Conservation (phyloP, 2,888 invertebrate genomes). For the Drosophila imparisetae region DNA sequence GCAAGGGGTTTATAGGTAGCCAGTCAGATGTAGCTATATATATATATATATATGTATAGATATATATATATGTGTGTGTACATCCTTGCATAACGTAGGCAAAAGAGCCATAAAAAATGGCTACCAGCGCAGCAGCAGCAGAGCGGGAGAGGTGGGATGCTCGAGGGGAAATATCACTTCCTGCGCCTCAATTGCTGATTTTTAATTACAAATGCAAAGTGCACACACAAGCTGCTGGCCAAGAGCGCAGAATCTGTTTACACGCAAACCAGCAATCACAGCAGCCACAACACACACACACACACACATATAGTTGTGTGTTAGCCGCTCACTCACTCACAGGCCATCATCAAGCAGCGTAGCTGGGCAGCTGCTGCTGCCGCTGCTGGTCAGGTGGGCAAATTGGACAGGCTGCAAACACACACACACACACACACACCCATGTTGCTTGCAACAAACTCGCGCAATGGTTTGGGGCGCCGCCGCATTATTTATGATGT, state of each 20-base stretch:
- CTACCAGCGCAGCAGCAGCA: conserved; percentile 29
- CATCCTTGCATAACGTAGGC: conserved; percentile 70
- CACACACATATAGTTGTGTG: conserved; percentile 6
- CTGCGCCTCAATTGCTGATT: conserved; percentile 75
- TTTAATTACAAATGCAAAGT: conserved; percentile 78
- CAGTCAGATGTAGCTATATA: neutral
- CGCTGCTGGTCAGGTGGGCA: conserved; percentile 66
- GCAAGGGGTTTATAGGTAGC: conserved; percentile 15
- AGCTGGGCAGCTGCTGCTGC: conserved; percentile 42
- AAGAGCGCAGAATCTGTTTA: conserved; percentile 64
- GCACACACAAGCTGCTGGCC: conserved; percentile 47
- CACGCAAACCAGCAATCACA: conserved; percentile 75
- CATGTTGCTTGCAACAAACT: conserved; percentile 40
- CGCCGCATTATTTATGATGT: conserved; percentile 76
- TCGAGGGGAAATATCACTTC: conserved; percentile 58
- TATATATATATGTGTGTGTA: conserved; percentile 13
- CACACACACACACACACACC: neutral
- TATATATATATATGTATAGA: too few species aligned
- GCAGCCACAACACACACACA: conserved; percentile 3
- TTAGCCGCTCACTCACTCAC: conserved; percentile 48
- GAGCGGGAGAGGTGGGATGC: neutral
- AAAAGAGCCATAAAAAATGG: conserved; percentile 42
- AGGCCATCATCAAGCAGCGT: conserved; percentile 69
- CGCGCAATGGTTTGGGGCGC: conserved; percentile 63
- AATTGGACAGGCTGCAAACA: conserved; percentile 36